Percentiles rank a stretch among this genome's conserved stretches.
Evolutionary conservation across 1,140 invertebrate species (phyloP).

Genomic region (Stegodyphus mimosarum): DNA sequence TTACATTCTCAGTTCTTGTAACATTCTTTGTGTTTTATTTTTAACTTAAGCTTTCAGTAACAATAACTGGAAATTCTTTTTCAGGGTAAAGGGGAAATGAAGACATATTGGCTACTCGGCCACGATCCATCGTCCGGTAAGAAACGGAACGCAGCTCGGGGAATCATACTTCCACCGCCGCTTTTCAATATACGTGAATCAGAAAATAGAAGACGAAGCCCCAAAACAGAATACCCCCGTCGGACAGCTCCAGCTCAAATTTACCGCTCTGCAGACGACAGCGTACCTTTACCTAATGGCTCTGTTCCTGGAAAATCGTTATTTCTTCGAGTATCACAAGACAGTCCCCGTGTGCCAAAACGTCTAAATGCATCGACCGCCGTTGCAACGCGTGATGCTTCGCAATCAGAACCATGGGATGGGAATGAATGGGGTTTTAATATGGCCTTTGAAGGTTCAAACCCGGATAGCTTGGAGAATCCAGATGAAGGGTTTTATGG

Average conservation of each 20-base stretch:
- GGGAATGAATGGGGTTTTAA: conserved; percentile 36
- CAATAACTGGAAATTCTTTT: neutral
- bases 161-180: neutral
- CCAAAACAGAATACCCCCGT: conserved; percentile 37
- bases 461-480: neutral
- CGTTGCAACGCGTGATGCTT: conserved; percentile 15
- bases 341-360: conserved; percentile 17
- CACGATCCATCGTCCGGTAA: conserved; percentile 53
- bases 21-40: neutral
- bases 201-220: conserved; percentile 44
- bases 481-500: neutral
- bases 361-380: neutral
- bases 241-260: neutral
- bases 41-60: neutral
- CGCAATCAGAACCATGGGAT: conserved; percentile 35
- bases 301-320: conserved; percentile 1
- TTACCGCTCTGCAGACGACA: conserved; percentile 4
- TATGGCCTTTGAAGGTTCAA: neutral
- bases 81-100: conserved; percentile 69
- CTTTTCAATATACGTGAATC: conserved; percentile 44
- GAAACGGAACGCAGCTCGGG: neutral
- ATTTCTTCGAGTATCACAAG: conserved; percentile 17
- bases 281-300: conserved; percentile 19
- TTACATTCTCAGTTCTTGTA: no score
- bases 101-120: conserved; percentile 68